phyloP scores from a whole-genome alignment of 2,113 vertebrate species.

The Sander lucioperca region DNA sequence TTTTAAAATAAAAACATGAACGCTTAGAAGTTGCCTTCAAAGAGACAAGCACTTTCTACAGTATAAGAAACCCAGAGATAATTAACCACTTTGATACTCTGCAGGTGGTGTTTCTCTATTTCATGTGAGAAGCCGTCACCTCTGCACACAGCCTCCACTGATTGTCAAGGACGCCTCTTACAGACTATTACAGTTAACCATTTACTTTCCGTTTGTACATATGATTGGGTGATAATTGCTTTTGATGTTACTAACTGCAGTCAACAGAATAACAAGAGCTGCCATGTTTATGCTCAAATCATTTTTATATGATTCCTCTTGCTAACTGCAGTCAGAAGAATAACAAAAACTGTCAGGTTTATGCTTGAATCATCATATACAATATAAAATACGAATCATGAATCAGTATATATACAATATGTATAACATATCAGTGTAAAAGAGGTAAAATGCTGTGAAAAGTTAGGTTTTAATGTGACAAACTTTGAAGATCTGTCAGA shows the following conservation, averaged over 20 bases:
- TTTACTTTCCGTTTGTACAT: conserved; percentile 18
- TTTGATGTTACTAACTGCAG: conserved; percentile 2
- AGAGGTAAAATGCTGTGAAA: background rate
- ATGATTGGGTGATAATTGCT: background rate
- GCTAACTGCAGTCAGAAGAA: background rate
- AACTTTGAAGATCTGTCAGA: conserved; percentile 17
- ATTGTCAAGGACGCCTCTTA: conserved; percentile 35
- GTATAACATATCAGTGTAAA: background rate
- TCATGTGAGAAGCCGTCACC: conserved; percentile 47
- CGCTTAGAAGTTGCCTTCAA: background rate
- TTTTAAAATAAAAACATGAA: conserved; percentile 23
- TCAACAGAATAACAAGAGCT: background rate
- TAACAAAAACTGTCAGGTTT: background rate
- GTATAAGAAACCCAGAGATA: conserved; percentile 26
- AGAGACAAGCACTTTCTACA: conserved; percentile 11
- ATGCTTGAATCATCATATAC: background rate
- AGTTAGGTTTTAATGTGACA: background rate
- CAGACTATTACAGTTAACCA: conserved; percentile 7
- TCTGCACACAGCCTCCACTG: conserved; percentile 38
- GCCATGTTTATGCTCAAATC: background rate
- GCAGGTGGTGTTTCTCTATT: conserved; percentile 45
- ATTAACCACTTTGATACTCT: conserved; percentile 48
- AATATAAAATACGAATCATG: background rate
- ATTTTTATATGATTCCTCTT: background rate
- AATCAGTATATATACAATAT: background rate